Conservation (phyloP, 2,888 invertebrate species). For the Gisinianus flammeolus region DNA sequence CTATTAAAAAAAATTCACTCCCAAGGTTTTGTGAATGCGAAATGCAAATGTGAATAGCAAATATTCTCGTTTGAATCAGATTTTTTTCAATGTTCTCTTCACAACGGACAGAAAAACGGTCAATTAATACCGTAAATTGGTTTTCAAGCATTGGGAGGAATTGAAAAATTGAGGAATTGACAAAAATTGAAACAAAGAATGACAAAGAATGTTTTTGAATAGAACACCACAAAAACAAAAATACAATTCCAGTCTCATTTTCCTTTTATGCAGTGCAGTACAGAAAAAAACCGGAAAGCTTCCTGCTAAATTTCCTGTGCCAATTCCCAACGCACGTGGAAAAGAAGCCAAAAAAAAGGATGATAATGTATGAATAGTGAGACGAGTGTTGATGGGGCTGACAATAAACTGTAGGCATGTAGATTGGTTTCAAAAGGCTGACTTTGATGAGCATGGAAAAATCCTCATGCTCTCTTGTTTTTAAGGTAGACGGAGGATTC, state of each 20-base stretch:
- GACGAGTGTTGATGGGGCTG: slow-evolving; percentile 3
- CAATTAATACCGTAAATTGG: no score
- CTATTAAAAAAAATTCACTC: background rate
- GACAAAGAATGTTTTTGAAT: background rate
- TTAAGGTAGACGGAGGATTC: background rate
- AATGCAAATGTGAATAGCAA: no score
- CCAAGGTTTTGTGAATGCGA: background rate
- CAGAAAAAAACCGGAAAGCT: no score
- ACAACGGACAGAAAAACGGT: no score
- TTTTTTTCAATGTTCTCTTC: no score
- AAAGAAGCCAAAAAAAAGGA: slow-evolving; percentile 6
- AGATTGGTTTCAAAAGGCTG: slow-evolving; percentile 22
- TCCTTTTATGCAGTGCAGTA: background rate
- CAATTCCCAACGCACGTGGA: no score
- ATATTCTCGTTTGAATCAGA: no score
- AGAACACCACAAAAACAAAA: no score
- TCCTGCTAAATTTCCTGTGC: no score
- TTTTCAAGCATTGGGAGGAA: no score
- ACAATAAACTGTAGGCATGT: slow-evolving; percentile 15
- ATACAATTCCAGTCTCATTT: background rate
- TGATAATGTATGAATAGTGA: slow-evolving; percentile 7
- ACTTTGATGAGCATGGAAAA: slow-evolving; percentile 8
- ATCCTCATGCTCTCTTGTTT: background rate
- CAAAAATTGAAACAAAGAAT: background rate
- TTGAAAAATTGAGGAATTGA: background rate